These are phyloP conservation scores for Isaurus tuberculatus DNA, from an alignment of 92 coral and sea anemone genomes.

Conservation along the genomic window DNA sequence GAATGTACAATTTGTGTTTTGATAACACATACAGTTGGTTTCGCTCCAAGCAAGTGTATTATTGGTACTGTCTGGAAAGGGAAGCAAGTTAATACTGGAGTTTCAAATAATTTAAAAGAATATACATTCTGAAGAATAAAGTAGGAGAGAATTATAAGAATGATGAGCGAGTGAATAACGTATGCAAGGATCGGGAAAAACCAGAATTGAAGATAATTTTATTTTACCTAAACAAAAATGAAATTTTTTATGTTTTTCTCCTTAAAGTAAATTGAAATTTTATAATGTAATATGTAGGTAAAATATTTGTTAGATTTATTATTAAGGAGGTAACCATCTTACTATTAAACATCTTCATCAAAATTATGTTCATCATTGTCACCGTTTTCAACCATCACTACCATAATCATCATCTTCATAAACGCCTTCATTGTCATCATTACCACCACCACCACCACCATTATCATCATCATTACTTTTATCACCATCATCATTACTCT, in stretches of 20 bases:
- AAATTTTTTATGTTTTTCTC: no score
- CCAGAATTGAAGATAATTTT: no score
- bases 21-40: constrained; percentile 97
- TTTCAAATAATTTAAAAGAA: background rate
- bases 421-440: background rate
- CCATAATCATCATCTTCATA: background rate
- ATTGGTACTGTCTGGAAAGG: constrained; percentile 72
- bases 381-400: background rate
- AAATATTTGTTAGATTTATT: no score
- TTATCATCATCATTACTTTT: no score
- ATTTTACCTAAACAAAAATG: no score
- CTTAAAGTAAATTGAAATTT: no score
- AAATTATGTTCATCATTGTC: background rate
- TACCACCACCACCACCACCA: background rate
- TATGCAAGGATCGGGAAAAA: no score
- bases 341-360: background rate
- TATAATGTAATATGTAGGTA: no score
- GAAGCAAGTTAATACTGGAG: background rate
- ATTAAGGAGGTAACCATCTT: background rate
- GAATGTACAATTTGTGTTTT: constrained; percentile 70
- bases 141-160: no score
- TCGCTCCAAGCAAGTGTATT: constrained; percentile 87
- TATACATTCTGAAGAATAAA: background rate
- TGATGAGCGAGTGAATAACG: no score
- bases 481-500: no score